Base-by-base conservation (phyloP, 1,140 invertebrate genomes). In the Drosophila pseudoananassae region DNA sequence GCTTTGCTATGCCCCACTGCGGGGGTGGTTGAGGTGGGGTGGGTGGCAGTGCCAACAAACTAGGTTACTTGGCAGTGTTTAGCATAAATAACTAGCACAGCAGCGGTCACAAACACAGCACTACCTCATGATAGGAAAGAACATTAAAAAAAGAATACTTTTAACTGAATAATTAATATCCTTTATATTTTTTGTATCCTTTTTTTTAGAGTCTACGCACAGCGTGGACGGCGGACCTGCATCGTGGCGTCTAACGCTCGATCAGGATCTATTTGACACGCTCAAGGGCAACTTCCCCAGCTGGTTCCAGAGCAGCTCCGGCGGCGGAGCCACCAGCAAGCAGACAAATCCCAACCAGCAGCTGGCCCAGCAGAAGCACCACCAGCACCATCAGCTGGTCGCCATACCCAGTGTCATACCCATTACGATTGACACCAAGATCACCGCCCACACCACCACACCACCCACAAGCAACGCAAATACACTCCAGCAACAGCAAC, bases 231-330 rank as follows among this genome's bases (percentile, higher is more conserved):
- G 94, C 92, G 94, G 94, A 91, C 95, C 95, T 93, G 94, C 94
- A 78, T 97, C 96, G 94, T 98, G 96, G 96, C 95, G 96, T 93
- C 95, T 98, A 85, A 96, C 96, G 92, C 94, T 98, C 92, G 97
- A 98, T 93, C 95, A 96, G 93, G 97, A 98, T 93, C 94, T 98
- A 80, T 94, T 98, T 83, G 96, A 97, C 92, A 98, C 97, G 73
- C 96, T 98, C 84, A 95, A 96, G 87, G 95, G 96, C 68, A 96
- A 97, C 91, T 97, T 97, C 93, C 97, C 97, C 61, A 96, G 97
- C 94, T 98, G 97, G 97, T 97, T 97, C 93, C 96, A 95, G 93
- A 53, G 66, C 55, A 53, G 72, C 49, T 53, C 79, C 10, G 68
- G 60, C 27, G 64, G 50, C 25, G 49, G 40, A 59, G 36, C 61